Evolutionary conservation across 2,113 vertebrate species (phyloP).

Genomic region (Pseudolaguvia tuberculata): DNA sequence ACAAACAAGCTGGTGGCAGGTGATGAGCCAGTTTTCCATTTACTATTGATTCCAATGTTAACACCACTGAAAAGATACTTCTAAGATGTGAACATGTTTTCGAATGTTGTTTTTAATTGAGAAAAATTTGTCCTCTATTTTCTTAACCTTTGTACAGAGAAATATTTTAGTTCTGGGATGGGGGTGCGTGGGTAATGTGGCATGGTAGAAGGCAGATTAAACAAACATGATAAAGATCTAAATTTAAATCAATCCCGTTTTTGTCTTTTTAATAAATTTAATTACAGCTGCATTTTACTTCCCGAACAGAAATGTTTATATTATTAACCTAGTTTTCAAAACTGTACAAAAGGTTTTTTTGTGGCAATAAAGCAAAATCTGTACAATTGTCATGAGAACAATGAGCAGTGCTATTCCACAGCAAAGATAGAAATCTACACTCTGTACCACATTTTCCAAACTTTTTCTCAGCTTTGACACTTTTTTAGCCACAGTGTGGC

Average conservation of each 20-base stretch:
- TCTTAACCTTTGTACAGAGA: conserved; percentile 60
- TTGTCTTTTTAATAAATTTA: conserved; percentile 57
- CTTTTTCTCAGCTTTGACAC: not conserved
- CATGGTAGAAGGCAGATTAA: conserved; percentile 11
- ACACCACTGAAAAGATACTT: conserved; percentile 7
- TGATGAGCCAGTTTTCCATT: not conserved
- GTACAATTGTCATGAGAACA: not conserved
- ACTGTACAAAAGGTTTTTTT: not conserved
- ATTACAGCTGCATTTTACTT: conserved; percentile 66
- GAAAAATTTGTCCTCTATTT: conserved; percentile 40
- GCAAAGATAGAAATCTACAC: not conserved
- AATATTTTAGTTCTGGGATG: conserved; percentile 61
- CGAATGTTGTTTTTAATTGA: conserved; percentile 44
- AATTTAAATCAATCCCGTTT: conserved; percentile 45
- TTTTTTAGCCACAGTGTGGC: conserved; percentile 54
- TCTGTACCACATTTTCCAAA: not conserved
- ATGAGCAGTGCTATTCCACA: not conserved
- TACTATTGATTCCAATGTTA: not conserved
- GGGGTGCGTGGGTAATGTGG: conserved; percentile 39
- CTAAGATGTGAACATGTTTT: conserved; percentile 36
- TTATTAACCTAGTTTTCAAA: conserved; percentile 47
- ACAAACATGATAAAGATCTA: conserved; percentile 31
- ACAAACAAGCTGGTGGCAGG: not conserved
- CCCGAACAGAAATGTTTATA: conserved; percentile 88
- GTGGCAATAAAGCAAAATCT: not conserved